These are phyloP conservation scores for Antechinus flavipes DNA, from an alignment of 2,113 vertebrate species.

Conservation along the genomic window DNA sequence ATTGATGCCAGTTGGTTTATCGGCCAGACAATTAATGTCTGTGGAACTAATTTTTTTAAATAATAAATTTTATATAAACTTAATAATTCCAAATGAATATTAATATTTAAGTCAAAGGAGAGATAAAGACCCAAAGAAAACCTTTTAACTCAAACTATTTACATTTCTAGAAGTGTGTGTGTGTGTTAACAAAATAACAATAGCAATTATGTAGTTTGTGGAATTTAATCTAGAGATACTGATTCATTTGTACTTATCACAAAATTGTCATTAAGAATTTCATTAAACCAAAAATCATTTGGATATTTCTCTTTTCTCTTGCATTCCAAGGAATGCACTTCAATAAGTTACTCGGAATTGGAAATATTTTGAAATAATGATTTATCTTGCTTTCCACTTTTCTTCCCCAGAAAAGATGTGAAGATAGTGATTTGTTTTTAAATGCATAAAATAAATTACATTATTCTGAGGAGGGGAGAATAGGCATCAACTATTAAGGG, in stretches of 20 bases:
- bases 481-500: not conserved
- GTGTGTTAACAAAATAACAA: not conserved
- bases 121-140: not conserved
- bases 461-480: not conserved
- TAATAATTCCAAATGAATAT: not conserved
- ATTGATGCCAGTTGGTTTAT: conserved; percentile 10
- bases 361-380: not conserved
- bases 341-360: not conserved
- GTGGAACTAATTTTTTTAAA: not conserved
- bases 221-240: not conserved
- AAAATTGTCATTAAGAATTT: conserved; percentile 31
- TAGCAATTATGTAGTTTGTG: not conserved
- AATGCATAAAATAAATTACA: not conserved
- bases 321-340: not conserved
- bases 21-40: not conserved
- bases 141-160: not conserved
- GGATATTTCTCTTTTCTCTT: not conserved
- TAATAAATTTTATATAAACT: not conserved
- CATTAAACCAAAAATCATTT: not conserved
- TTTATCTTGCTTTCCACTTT: not conserved
- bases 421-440: conserved; percentile 7
- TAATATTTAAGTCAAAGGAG: not conserved
- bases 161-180: not conserved
- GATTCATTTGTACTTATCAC: not conserved
- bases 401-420: not conserved